Conservation (phyloP, 2,113 vertebrate species). For the Serilophus lunatus region DNA sequence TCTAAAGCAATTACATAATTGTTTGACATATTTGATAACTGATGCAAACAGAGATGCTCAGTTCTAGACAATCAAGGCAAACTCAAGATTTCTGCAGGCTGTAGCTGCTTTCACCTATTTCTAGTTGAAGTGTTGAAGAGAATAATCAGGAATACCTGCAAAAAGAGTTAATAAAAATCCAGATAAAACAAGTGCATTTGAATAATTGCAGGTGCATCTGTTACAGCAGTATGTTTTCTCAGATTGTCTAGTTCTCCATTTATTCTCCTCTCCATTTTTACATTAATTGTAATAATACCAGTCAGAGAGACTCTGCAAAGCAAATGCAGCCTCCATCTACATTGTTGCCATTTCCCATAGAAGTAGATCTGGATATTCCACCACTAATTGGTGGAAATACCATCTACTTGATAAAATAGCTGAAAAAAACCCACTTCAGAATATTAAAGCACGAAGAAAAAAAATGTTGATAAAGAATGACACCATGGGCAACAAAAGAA, state of each 20-base stretch:
- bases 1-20: conserved; percentile 7
- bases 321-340: neutral
- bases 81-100: neutral
- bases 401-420: neutral
- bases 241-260: neutral
- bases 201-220: neutral
- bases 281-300: neutral
- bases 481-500: neutral
- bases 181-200: neutral
- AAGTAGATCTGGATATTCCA: neutral
- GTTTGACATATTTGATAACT: neutral
- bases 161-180: neutral
- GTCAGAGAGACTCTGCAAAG: neutral
- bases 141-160: neutral
- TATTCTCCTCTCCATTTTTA: neutral
- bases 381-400: neutral
- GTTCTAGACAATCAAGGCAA: neutral
- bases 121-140: neutral
- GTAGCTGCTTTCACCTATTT: neutral
- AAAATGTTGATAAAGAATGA: neutral
- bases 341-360: neutral
- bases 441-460: neutral
- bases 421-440: neutral
- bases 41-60: neutral
- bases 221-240: neutral